These are phyloP conservation scores for Eufriesea mexicana DNA, from an alignment of 1,140 invertebrate genomes.

Conservation along the genomic window DNA sequence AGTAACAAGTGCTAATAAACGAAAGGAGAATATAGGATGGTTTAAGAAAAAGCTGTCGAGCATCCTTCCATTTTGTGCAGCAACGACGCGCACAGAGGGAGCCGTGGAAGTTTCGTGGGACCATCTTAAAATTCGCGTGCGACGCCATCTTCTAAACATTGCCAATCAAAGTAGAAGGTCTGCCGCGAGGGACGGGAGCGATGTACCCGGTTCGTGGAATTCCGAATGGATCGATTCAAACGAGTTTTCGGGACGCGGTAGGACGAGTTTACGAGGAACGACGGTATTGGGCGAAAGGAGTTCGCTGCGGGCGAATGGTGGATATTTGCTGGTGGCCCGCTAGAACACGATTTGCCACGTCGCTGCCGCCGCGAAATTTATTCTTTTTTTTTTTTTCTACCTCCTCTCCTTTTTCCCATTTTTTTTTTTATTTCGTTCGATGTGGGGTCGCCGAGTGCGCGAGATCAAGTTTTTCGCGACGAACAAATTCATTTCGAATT, in stretches of 20 bases:
- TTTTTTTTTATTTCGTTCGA: slow-evolving; percentile 43
- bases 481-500: slow-evolving; percentile 29
- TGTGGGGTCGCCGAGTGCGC: slow-evolving; percentile 42
- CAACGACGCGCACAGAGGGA: accelerated
- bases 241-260: slow-evolving; percentile 69
- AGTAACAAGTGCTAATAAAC: no score
- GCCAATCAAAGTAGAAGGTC: slow-evolving; percentile 55
- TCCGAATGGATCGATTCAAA: slow-evolving; percentile 66
- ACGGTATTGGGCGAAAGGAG: slow-evolving; percentile 69
- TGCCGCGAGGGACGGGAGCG: slow-evolving; percentile 40
- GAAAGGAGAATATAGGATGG: no score
- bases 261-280: slow-evolving; percentile 71
- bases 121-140: slow-evolving; percentile 47
- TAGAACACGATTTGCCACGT: slow-evolving; percentile 69
- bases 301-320: slow-evolving; percentile 65
- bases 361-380: slow-evolving; percentile 63
- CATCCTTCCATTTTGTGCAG: not conserved
- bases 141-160: slow-evolving; percentile 57
- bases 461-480: slow-evolving; percentile 42
- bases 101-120: slow-evolving; percentile 6
- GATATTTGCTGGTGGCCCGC: slow-evolving; percentile 69
- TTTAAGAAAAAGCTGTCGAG: accelerated
- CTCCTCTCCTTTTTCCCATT: not conserved
- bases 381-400: slow-evolving; percentile 55
- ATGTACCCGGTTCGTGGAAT: slow-evolving; percentile 63